These are phyloP conservation scores for Smutsia gigantea DNA, from an alignment of 2,797 vertebrate species.

Conservation along the genomic window DNA sequence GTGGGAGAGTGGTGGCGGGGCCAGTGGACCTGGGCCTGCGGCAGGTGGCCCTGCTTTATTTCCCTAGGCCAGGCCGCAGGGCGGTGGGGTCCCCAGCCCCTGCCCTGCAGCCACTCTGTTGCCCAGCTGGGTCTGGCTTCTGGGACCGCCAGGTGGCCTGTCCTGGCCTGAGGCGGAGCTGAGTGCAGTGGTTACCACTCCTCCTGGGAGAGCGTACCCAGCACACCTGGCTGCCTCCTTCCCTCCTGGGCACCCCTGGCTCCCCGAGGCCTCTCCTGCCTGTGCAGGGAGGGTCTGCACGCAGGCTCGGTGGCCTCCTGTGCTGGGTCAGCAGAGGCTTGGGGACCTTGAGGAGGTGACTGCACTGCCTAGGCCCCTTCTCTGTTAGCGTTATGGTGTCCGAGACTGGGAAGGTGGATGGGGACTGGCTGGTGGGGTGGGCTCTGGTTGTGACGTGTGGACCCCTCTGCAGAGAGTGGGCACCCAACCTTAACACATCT, in stretches of 20 bases:
- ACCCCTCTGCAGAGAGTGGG: not conserved
- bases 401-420: not conserved
- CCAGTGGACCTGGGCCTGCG: not conserved
- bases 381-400: not conserved
- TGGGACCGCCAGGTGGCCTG: not conserved
- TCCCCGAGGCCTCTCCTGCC: not conserved
- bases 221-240: not conserved
- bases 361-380: not conserved
- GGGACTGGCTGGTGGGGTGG: not conserved
- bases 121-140: not conserved
- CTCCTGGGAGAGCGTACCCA: not conserved
- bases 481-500: not conserved
- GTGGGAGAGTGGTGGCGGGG: not conserved
- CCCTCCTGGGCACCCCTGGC: not conserved
- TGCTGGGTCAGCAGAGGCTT: not conserved
- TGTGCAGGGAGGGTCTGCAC: not conserved
- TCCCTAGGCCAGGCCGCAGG: not conserved
- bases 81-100: not conserved
- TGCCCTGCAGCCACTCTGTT: not conserved
- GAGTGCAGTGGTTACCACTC: too few relatives aligned
- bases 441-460: not conserved
- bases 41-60: not conserved
- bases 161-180: too few relatives aligned
- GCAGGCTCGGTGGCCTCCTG: not conserved
- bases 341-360: not conserved